Percentiles rank a stretch among this genome's conserved stretches.
Conservation (phyloP, 2,113 vertebrate species). For the Lathamus discolor region DNA sequence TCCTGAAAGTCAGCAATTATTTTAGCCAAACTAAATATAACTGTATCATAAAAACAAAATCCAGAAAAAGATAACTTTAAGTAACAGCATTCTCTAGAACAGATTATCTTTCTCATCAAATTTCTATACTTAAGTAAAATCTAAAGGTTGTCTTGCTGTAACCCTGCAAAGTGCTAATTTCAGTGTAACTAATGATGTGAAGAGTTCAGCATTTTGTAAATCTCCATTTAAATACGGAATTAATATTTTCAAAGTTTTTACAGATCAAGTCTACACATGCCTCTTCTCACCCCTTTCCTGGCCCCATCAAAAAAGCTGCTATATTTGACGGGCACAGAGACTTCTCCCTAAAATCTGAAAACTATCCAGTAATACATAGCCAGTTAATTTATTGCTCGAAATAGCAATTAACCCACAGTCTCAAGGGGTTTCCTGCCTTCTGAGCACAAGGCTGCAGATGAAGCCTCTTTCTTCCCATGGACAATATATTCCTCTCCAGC, state of each 20-base stretch:
- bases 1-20: constrained; percentile 19
- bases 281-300: background rate
- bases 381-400: background rate
- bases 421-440: background rate
- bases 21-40: constrained; percentile 9
- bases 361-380: background rate
- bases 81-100: background rate
- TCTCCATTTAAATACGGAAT: background rate
- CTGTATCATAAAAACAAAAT: constrained; percentile 3
- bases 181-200: background rate
- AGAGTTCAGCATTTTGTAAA: background rate
- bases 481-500: background rate
- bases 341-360: background rate
- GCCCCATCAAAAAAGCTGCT: background rate
- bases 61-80: background rate
- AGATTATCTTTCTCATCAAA: background rate
- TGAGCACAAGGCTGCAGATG: background rate
- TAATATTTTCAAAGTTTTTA: background rate
- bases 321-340: background rate
- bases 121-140: background rate
- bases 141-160: background rate
- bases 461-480: background rate
- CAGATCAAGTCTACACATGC: background rate
- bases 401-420: background rate
- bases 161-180: background rate